A percentile compares a stretch with the other conserved stretches of the same genome.
These are phyloP conservation scores for Amaurobius ferox DNA, from an alignment of 2,888 invertebrate species.

Conservation along the genomic window DNA sequence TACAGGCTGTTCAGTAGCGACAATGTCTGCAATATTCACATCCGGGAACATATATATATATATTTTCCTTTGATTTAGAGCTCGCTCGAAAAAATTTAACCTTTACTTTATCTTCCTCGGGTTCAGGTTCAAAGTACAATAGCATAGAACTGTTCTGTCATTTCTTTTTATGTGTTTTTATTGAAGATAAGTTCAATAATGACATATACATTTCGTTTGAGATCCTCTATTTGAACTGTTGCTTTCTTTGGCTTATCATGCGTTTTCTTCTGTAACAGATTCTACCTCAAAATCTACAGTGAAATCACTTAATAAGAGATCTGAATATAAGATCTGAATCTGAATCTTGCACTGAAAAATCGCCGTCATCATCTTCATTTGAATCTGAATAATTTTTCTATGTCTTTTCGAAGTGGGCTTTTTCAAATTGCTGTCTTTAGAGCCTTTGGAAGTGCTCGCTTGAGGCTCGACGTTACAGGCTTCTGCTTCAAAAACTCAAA, in stretches of 20 bases:
- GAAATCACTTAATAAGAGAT: not conserved
- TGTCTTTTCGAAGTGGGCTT: no score
- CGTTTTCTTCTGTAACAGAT: constrained; percentile 1
- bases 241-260: not conserved
- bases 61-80: not conserved
- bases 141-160: not conserved
- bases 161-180: not conserved
- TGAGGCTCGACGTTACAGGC: not conserved
- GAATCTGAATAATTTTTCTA: not conserved
- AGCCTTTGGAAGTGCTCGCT: not conserved
- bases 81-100: not conserved
- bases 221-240: not conserved
- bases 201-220: not conserved
- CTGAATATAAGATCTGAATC: not conserved
- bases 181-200: not conserved
- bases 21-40: no score
- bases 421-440: not conserved
- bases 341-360: not conserved
- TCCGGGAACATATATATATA: no score
- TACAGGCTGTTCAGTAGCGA: not conserved
- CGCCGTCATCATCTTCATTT: not conserved
- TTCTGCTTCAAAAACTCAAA: not conserved
- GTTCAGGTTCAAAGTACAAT: not conserved
- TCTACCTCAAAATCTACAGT: not conserved
- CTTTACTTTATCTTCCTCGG: constrained; percentile 4